Base-by-base conservation (phyloP, 2,113 vertebrate genomes). In the Scomber colias region DNA sequence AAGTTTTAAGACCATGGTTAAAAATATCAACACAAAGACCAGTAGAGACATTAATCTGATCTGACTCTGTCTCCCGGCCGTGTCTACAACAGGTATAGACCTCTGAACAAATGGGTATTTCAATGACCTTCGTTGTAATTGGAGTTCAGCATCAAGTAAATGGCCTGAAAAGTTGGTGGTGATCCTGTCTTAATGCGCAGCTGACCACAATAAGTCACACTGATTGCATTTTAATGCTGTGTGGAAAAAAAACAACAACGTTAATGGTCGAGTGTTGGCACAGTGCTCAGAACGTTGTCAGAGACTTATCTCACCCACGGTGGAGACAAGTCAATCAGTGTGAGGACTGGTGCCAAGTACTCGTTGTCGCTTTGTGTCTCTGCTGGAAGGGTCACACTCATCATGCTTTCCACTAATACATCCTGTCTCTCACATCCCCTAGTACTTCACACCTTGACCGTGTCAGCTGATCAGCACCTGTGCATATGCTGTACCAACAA, bases 161-260 rank as follows among this genome's bases (percentile, higher is more conserved):
- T 86, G 85, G 63, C 64, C 64, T 84, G 90, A 89, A 82, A 91
- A 84, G 78, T 79, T 82, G 61, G n/a, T 81, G 86, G 70, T 79
- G 86, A 89, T 89, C 81, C 69, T 21, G 69, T 75, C 85, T 86
- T 74, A 75, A 88, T 88, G 87, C 71, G 27, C 71, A 86, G 54
- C 80, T 79, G 87, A 92, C 87, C 85, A 84, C 89, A 77, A 90
- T 92, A 85, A 86, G 87, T 92, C 91, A 92, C 78, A 35, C 62
- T 91, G 90, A 92, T 89, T 83, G 87, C 85, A 82, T 91, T 92
- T 90, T 90, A 94, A 94, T 90, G 90, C 86, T 78, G 85, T 80
- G 87, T 57, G 55, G 71, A 35, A 66, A 77, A 84, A 84, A 84
- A 84, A 80, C 81, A 89, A 87, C 84, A 77, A 59, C 12, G 71